These are phyloP conservation scores for Drosophila mojavensis DNA, from an alignment of 1,140 invertebrate genomes.

Conservation along the genomic window DNA sequence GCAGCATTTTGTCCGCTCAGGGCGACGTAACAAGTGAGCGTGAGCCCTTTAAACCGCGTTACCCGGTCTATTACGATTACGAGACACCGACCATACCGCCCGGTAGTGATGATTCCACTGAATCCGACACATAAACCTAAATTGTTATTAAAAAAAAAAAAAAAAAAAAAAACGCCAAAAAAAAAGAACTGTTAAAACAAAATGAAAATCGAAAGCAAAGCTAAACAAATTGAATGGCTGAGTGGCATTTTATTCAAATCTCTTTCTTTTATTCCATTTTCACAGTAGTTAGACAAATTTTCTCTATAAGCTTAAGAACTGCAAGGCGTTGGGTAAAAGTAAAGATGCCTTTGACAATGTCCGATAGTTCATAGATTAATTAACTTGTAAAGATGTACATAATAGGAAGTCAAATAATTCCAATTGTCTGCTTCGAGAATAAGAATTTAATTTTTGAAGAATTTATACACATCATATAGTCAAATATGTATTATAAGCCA, in stretches of 20 bases:
- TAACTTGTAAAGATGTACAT: too few species aligned
- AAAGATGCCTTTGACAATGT: not conserved
- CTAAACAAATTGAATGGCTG: constrained; percentile 66
- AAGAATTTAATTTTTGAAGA: not conserved
- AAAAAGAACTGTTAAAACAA: constrained; percentile 19
- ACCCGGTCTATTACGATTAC: constrained; percentile 83
- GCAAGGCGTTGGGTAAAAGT: constrained; percentile 3
- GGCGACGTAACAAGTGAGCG: constrained; percentile 71
- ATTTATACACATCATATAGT: not conserved
- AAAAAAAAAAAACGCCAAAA: constrained; percentile 43
- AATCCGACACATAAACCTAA: constrained; percentile 75
- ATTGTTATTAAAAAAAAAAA: constrained; percentile 37
- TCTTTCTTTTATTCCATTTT: constrained; percentile 58
- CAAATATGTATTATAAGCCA: not conserved
- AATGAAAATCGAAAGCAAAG: constrained; percentile 39
- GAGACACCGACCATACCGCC: constrained; percentile 84
- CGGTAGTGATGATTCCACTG: constrained; percentile 84
- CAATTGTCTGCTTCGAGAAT: not conserved
- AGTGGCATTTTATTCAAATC: constrained; percentile 69
- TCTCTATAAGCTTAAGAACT: constrained; percentile 30
- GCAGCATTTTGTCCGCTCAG: constrained; percentile 77
- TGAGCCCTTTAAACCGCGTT: constrained; percentile 82
- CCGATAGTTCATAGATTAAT: constrained; percentile 12
- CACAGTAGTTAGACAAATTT: constrained; percentile 58
- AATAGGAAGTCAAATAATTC: not conserved